Evolutionary conservation across 2,797 vertebrate species (phyloP), one percentile per base, ranked within the genome.

Genomic region (Octomys mimax): DNA sequence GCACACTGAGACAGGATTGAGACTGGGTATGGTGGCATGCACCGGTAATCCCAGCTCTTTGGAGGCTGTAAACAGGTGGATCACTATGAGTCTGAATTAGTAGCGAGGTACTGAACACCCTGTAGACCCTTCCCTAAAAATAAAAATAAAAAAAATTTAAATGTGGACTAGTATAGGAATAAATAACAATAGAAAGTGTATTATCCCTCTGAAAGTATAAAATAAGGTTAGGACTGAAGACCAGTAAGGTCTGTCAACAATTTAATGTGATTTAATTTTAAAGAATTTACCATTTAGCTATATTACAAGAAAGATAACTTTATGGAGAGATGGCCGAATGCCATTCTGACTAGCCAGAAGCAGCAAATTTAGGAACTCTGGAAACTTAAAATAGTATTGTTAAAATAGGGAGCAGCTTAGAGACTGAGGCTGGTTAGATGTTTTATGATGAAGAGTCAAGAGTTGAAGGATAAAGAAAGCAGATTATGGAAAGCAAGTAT

Each of bases 351-450:
- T 57, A 83, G 85, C 12, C 26, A 79, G 31, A 71, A 78, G 66
- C 66, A 71, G 28, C 61, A 81, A 10, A 78, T 85, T 93, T 87
- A 21, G 6, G 24, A 93, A 80, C 52, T 87, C 22, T 71, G 11
- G 2, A 24, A 92, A 87, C 46, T 62, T 83, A 89, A 95, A 79
- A 62, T 54, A 28, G 78, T n/a, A 16, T 81, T 81, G 86, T 94
- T 68, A 33, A 33, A 66, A 33, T 16, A 57, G 59, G 66, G 66
- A 62, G 19, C 49, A 83, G 22, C 62, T 57, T 92, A 64, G 28
- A 91, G 54, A 77, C 73, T 93, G 59, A 71, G 46, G 49, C 71
- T 31, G 61, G 62, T 24, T 84, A 3, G 70, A 33, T 70, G 10
- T 80, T 70, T 93, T 81, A 33, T 36, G 57, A 26, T 42, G 2